Evolutionary conservation across 2,888 invertebrate genomes (phyloP).

Genomic region (Mimumesa dahlbomi): DNA sequence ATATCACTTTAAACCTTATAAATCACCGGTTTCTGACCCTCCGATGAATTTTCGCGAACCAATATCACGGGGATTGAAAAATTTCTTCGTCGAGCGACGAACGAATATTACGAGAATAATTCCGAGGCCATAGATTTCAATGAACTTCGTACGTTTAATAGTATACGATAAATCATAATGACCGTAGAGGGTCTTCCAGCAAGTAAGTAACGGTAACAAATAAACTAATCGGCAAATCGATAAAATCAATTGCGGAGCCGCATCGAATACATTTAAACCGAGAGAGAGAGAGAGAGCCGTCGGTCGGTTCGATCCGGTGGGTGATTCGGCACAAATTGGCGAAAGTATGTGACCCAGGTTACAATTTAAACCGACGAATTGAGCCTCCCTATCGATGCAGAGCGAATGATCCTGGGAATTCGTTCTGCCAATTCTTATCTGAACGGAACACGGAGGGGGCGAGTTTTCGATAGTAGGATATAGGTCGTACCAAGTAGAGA

Average conservation of each 20-base stretch:
- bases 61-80: too few species aligned
- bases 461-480: slow-evolving; percentile 36
- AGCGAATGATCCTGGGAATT: slow-evolving; percentile 45
- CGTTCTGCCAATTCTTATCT: slow-evolving; percentile 57
- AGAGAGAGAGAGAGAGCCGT: background rate
- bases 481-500: slow-evolving; percentile 40
- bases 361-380: slow-evolving; percentile 50
- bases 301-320: too few species aligned
- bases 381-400: slow-evolving; percentile 29
- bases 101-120: too few species aligned
- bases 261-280: background rate
- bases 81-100: too few species aligned
- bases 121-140: too few species aligned
- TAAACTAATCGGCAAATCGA: too few species aligned
- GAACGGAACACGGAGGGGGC: slow-evolving; percentile 34
- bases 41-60: too few species aligned
- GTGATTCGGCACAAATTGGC: too few species aligned
- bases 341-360: slow-evolving; percentile 22
- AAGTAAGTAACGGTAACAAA: too few species aligned
- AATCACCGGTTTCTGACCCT: background rate
- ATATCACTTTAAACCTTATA: background rate
- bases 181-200: too few species aligned
- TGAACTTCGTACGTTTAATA: background rate
- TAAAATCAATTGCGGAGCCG: too few species aligned
- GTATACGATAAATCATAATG: too few species aligned